phyloP scores from a whole-genome alignment of 2,888 invertebrate genomes.

The Thymelicus sylvestris region DNA sequence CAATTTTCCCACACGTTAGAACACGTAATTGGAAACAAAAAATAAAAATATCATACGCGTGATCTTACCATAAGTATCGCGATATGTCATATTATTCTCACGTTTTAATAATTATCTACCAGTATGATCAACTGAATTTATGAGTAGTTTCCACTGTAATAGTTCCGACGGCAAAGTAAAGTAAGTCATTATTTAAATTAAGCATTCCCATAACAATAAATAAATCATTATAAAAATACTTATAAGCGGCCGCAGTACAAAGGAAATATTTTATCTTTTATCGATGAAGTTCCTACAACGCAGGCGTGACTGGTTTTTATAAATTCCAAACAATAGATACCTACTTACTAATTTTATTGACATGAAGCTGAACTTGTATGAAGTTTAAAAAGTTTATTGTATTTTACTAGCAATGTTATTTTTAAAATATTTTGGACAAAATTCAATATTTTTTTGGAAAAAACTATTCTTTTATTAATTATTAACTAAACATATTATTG shows the following conservation, averaged over 20 bases:
- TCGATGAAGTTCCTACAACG: constrained; percentile 8
- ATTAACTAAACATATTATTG: too few species aligned
- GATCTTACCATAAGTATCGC: constrained; percentile 51
- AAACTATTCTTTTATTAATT: too few species aligned
- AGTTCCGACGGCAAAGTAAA: constrained; percentile 14
- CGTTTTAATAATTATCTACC: constrained; percentile 62
- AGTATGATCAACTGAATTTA: constrained; percentile 51
- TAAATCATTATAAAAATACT: constrained; percentile 22
- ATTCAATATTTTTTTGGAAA: too few species aligned
- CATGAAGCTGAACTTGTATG: constrained; percentile 48
- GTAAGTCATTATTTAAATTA: constrained; percentile 31
- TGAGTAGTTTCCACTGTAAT: constrained; percentile 46
- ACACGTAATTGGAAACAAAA: constrained; percentile 47
- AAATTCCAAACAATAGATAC: constrained; percentile 66
- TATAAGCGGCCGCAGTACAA: constrained; percentile 11
- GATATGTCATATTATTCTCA: constrained; percentile 77
- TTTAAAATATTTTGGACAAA: too few species aligned
- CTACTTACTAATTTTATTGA: constrained; percentile 59
- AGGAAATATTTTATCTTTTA: constrained; percentile 9
- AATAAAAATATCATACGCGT: constrained; percentile 52
- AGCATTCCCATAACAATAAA: constrained; percentile 21
- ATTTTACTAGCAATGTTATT: too few species aligned
- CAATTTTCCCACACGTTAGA: constrained; percentile 47
- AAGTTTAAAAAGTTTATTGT: constrained; percentile 54
- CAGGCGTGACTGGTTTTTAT: constrained; percentile 58